Conservation (phyloP, 1,140 invertebrate species). For the Camponotus vicinus region DNA sequence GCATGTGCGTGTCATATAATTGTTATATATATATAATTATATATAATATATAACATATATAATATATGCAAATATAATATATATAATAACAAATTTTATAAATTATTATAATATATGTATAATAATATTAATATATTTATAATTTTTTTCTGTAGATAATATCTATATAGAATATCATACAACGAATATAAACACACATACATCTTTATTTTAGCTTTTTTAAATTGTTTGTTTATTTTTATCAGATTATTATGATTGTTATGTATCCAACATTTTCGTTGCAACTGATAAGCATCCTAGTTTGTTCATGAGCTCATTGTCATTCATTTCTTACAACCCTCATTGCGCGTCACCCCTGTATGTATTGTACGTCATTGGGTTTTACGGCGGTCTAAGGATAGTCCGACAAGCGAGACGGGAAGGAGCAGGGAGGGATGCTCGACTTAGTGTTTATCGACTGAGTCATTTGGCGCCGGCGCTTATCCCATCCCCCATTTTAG, state of each 20-base stretch:
- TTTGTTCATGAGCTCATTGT: slow-evolving; percentile 14
- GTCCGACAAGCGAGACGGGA: slow-evolving; percentile 5
- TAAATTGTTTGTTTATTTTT: neutral
- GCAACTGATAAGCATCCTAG: neutral
- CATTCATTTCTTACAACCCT: slow-evolving; percentile 30
- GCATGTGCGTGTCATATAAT: too few relatives aligned
- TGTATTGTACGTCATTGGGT: slow-evolving; percentile 79
- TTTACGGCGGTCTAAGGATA: slow-evolving; percentile 72
- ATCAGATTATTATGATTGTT: neutral
- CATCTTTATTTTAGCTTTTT: neutral
- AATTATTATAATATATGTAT: too few relatives aligned
- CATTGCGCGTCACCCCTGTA: slow-evolving; percentile 70
- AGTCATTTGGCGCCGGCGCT: slow-evolving; percentile 62
- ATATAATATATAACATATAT: too few relatives aligned
- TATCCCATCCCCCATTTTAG: slow-evolving; percentile 49
- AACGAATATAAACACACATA: neutral
- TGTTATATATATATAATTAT: too few relatives aligned
- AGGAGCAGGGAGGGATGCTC: neutral
- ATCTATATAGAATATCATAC: neutral
- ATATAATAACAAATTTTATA: too few relatives aligned
- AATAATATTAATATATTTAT: neutral
- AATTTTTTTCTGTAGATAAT: neutral
- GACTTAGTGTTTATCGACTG: slow-evolving; percentile 74
- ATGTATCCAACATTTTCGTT: neutral
- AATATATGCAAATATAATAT: too few relatives aligned